These are phyloP conservation scores for Neuroscelio doddi DNA, from an alignment of 2,888 invertebrate species.

Conservation along the genomic window DNA sequence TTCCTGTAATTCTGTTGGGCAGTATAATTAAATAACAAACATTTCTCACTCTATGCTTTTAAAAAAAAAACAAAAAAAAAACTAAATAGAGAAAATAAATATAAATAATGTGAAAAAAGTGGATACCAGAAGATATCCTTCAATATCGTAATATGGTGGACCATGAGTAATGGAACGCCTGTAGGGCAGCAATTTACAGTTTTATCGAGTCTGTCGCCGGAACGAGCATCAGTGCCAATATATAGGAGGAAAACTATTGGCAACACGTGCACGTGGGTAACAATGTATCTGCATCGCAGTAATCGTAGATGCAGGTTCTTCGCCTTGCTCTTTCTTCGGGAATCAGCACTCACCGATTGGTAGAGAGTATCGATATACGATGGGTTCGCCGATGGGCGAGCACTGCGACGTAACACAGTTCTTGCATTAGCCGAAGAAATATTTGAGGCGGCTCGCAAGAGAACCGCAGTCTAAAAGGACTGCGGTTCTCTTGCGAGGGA, in stretches of 20 bases:
- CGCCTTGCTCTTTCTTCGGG: slow-evolving; percentile 27
- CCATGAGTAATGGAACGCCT: slow-evolving; percentile 34
- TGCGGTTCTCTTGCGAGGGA: too few relatives aligned
- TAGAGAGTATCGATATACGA: slow-evolving; percentile 45
- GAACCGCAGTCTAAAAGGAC: slow-evolving; percentile 37
- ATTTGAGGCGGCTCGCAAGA: slow-evolving; percentile 59
- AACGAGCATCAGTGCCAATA: slow-evolving; percentile 33
- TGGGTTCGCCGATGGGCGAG: slow-evolving; percentile 45
- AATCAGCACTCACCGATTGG: slow-evolving; percentile 30
- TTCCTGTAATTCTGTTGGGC: too few relatives aligned
- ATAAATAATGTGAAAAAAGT: too few relatives aligned
- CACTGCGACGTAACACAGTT: slow-evolving; percentile 63
- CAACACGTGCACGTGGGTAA: not conserved
- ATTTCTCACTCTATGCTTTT: too few relatives aligned
- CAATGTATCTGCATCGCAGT: slow-evolving; percentile 11
- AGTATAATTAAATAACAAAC: too few relatives aligned
- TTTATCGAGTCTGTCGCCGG: slow-evolving; percentile 44
- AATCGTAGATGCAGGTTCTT: slow-evolving; percentile 18
- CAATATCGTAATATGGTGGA: slow-evolving; percentile 4
- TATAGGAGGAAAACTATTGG: slow-evolving; percentile 3
- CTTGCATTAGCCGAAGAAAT: slow-evolving; percentile 70
- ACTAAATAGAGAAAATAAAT: too few relatives aligned
- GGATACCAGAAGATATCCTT: too few relatives aligned
- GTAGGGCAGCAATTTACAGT: slow-evolving; percentile 49
- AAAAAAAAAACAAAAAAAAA: too few relatives aligned